Conservation (phyloP, 2,888 invertebrate species). For the Zygogramma bicolorata region DNA sequence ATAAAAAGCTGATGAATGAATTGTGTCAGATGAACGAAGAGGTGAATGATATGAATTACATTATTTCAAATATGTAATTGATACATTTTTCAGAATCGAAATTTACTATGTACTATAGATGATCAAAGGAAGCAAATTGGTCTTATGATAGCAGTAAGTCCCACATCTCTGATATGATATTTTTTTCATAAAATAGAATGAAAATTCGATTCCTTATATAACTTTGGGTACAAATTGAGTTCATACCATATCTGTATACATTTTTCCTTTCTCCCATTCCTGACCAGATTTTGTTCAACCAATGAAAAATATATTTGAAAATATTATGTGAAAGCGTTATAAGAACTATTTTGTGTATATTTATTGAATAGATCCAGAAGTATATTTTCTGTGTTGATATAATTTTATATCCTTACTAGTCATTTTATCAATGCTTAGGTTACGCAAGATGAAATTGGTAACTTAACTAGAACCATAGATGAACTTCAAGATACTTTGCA, state of each 20-base stretch:
- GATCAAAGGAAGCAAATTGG: conserved; percentile 41
- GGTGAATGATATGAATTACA: conserved; percentile 34
- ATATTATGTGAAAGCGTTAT: neutral
- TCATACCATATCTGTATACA: neutral
- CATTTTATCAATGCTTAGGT: conserved; percentile 35
- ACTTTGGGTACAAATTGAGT: neutral
- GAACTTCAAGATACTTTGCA: conserved; percentile 48
- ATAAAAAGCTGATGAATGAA: conserved; percentile 43
- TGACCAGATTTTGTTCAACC: neutral
- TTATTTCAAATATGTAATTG: neutral
- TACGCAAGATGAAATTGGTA: conserved; percentile 48
- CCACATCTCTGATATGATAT: neutral
- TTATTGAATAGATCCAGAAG: neutral
- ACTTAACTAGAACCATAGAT: conserved; percentile 49
- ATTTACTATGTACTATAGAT: conserved; percentile 45
- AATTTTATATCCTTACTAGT: neutral
- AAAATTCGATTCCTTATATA: too few relatives aligned
- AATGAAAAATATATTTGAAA: neutral
- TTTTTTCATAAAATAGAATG: too few relatives aligned
- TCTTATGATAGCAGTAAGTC: conserved; percentile 47
- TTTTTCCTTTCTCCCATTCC: neutral
- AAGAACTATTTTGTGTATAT: neutral
- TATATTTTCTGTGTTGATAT: neutral
- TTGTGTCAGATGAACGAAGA: conserved; percentile 45
- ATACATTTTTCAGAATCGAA: conserved; percentile 49